Evolutionary conservation across 2,888 invertebrate genomes (phyloP).

Genomic region (Myathropa florea): DNA sequence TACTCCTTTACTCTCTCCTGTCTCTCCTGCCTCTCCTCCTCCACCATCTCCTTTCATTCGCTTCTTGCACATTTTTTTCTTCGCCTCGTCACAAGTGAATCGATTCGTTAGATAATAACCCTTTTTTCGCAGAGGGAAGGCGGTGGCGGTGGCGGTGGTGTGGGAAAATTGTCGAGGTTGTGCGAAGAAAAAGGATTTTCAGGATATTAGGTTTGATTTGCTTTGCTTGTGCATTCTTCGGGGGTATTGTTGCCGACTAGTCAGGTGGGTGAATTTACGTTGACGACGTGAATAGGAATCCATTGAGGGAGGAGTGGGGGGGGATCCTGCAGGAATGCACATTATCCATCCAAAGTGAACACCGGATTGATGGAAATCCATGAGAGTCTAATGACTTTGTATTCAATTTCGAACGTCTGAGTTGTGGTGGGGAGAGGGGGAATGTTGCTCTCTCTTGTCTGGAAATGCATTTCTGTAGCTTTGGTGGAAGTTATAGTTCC

Average conservation of each 20-base stretch:
- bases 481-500: too few relatives aligned
- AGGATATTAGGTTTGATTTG: constrained; percentile 47
- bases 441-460: too few relatives aligned
- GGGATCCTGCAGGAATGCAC: neutral
- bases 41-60: neutral
- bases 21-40: neutral
- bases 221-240: constrained; percentile 13
- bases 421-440: neutral
- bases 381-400: neutral
- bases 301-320: neutral
- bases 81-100: constrained; percentile 45
- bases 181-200: constrained; percentile 31
- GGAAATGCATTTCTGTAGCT: too few relatives aligned
- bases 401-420: neutral
- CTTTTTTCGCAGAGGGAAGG: constrained; percentile 17
- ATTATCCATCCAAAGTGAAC: neutral
- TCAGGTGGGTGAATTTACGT: neutral
- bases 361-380: neutral
- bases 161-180: constrained; percentile 61
- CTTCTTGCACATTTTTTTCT: constrained; percentile 3
- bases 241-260: neutral
- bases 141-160: constrained; percentile 19
- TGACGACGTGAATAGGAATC: neutral
- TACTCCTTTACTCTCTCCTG: constrained; percentile 9
- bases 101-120: constrained; percentile 69